These are phyloP conservation scores for Apis mellifera DNA, from an alignment of 1,140 invertebrate species.

Conservation along the genomic window Amel_HAv3.1 CM009931.2:6900001-6900500, in stretches of 20 bases:
- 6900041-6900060: slow-evolving; percentile 91
- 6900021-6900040: slow-evolving; percentile 84
- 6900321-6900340: slow-evolving; percentile 82
- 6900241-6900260: slow-evolving; percentile 76
- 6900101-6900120: slow-evolving; percentile 85
- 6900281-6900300: slow-evolving; percentile 83
- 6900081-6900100: slow-evolving; percentile 83
- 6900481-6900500: slow-evolving; percentile 68
- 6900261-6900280: slow-evolving; percentile 84
- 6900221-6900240: slow-evolving; percentile 78
- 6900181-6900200: slow-evolving; percentile 58
- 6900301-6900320: slow-evolving; percentile 79
- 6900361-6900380: slow-evolving; percentile 76
- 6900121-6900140: slow-evolving; percentile 74
- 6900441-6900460: slow-evolving; percentile 84
- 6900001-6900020: slow-evolving; percentile 85
- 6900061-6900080: slow-evolving; percentile 87
- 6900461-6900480: slow-evolving; percentile 83
- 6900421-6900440: slow-evolving; percentile 69
- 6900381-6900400: slow-evolving; percentile 67
- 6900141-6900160: slow-evolving; percentile 70
- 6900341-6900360: slow-evolving; percentile 77
- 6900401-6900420: slow-evolving; percentile 71
- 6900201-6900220: slow-evolving; percentile 68
- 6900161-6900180: slow-evolving; percentile 64